A percentile compares a stretch with the other conserved stretches of the same genome.
phyloP scores from a whole-genome alignment of 1,140 invertebrate genomes.

The Drosophila biarmipes region DNA sequence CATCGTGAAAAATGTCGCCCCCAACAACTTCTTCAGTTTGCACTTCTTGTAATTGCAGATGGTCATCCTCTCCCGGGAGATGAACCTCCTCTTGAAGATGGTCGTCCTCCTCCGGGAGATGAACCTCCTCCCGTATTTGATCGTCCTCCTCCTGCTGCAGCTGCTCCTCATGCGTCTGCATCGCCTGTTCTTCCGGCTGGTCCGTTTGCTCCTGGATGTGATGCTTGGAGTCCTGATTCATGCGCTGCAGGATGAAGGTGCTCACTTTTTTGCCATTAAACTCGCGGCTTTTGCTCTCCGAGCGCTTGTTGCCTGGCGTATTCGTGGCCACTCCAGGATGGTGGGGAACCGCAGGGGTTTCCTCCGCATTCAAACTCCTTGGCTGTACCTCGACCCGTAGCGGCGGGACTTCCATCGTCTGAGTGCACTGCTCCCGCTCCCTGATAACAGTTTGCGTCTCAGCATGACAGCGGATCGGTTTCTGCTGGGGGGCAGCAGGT shows the following conservation, averaged over 20 bases:
- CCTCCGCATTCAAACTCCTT: slow-evolving; percentile 2
- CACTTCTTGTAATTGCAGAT: slow-evolving; percentile 15
- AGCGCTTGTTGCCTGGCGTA: slow-evolving; percentile 8
- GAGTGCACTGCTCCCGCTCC: slow-evolving; percentile 2
- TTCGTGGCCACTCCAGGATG: slow-evolving; percentile 11
- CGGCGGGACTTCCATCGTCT: neutral
- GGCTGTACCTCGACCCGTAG: slow-evolving; percentile 2
- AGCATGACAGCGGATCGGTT: slow-evolving; percentile 44
- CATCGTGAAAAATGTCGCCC: slow-evolving; percentile 46
- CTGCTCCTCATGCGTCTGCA: neutral
- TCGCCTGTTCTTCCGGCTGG: slow-evolving; percentile 5
- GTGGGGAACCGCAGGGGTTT: neutral
- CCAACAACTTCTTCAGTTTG: slow-evolving; percentile 28
- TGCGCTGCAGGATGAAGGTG: slow-evolving; percentile 65
- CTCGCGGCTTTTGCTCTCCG: slow-evolving; percentile 41
- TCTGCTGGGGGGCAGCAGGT: slow-evolving; percentile 41
- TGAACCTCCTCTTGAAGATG: slow-evolving; percentile 3
- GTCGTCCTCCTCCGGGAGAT: slow-evolving; percentile 13
- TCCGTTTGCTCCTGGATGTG: slow-evolving; percentile 20
- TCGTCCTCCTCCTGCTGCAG: slow-evolving; percentile 3
- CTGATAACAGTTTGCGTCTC: slow-evolving; percentile 55
- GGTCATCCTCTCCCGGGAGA: slow-evolving; percentile 7
- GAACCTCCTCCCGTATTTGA: neutral
- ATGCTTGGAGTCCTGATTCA: slow-evolving; percentile 57
- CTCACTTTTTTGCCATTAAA: slow-evolving; percentile 72